A percentile compares a stretch with the other conserved stretches of the same genome.
Conservation (phyloP, 2,113 vertebrate species). For the Quiscalus mexicanus region DNA sequence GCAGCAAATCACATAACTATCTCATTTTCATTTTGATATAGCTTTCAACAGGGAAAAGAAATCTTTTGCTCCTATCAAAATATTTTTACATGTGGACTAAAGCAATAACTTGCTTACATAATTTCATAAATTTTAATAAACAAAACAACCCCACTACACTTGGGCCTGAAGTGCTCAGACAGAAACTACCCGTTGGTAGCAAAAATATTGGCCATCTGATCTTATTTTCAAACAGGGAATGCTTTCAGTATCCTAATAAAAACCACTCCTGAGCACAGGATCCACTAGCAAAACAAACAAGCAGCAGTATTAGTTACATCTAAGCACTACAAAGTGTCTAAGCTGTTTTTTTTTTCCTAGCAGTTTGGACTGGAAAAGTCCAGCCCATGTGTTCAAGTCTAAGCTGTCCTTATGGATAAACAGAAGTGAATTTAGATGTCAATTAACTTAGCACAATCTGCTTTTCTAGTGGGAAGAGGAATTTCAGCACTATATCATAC, state of each 20-base stretch:
- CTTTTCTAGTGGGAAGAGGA: background rate
- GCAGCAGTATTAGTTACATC: background rate
- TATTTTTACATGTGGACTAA: background rate
- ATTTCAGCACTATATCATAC: background rate
- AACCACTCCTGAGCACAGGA: background rate
- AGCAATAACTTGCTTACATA: background rate
- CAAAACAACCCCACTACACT: background rate
- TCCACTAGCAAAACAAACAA: background rate
- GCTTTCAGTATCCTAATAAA: background rate
- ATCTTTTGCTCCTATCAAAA: background rate
- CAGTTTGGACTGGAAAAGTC: background rate
- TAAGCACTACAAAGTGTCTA: background rate
- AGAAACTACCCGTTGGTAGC: background rate
- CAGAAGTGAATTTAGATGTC: background rate
- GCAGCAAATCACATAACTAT: background rate
- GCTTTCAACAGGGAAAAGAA: background rate
- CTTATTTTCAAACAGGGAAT: background rate
- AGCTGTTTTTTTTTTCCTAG: background rate
- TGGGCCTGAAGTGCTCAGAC: background rate
- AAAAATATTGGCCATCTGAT: background rate
- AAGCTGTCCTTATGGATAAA: background rate
- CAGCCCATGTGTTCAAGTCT: background rate
- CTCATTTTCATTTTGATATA: background rate
- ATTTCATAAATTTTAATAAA: background rate
- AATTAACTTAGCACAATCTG: background rate